Conservation (phyloP, 2,888 invertebrate species). For the Strigamia crassipes region DNA sequence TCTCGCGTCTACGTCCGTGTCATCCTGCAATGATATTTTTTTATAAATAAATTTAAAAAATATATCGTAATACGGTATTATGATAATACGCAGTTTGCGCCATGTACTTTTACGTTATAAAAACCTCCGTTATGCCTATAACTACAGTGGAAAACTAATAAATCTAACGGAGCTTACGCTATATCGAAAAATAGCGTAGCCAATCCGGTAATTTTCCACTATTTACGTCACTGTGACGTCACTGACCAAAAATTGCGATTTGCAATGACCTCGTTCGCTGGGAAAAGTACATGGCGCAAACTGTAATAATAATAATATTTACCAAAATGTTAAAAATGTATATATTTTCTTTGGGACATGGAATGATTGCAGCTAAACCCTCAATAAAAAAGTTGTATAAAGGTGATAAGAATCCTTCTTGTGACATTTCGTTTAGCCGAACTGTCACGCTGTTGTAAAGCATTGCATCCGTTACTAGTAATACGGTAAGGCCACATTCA, state of each 20-base stretch:
- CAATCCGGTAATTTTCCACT: too few relatives aligned
- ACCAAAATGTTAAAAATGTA: slow-evolving; percentile 87
- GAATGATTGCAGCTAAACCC: slow-evolving; percentile 87
- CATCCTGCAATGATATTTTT: slow-evolving; percentile 69
- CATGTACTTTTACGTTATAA: too few relatives aligned
- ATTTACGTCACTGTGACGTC: too few relatives aligned
- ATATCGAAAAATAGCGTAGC: too few relatives aligned
- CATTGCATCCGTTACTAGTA: slow-evolving; percentile 92
- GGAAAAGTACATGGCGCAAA: too few relatives aligned
- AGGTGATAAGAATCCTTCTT: slow-evolving; percentile 87
- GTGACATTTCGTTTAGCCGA: slow-evolving; percentile 88
- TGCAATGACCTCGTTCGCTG: too few relatives aligned
- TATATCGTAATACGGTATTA: too few relatives aligned
- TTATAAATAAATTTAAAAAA: background rate
- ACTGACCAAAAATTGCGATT: too few relatives aligned
- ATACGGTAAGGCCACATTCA: slow-evolving; percentile 85
- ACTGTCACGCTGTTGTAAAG: slow-evolving; percentile 92
- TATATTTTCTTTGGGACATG: slow-evolving; percentile 89
- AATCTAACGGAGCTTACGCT: too few relatives aligned
- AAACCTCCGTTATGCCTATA: too few relatives aligned
- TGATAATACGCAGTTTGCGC: too few relatives aligned
- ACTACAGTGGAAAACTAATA: too few relatives aligned
- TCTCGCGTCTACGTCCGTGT: slow-evolving; percentile 82
- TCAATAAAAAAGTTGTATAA: slow-evolving; percentile 84
- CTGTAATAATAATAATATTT: slow-evolving; percentile 50